Evolutionary conservation across 92 coral and sea anemone genomes (phyloP), one percentile per base, ranked within the genome.

Genomic region (Zoanthus gigantus): DNA sequence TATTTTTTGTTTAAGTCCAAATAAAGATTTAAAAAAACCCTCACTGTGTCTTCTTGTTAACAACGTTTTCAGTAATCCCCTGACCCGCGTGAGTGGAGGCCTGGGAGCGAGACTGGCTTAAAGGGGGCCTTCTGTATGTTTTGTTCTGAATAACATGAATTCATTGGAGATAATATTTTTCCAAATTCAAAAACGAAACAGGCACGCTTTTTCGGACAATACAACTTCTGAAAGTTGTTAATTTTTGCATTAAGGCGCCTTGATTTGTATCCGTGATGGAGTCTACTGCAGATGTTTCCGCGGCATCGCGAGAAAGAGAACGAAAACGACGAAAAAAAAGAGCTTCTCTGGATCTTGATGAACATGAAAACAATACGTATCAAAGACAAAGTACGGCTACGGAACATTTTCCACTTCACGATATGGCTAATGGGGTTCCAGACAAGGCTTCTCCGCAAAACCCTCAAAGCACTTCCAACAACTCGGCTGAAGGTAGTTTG

Each of bases 281-380:
- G 75, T 65, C 65, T 13, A 65, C 85, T 4, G 4, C 75, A 28
- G 85, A 66, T 65, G 61, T 44, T 79, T 17, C 61, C 42, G 42
- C 42, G 91, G 65, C 48, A 75, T 87, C 81, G 42, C 79, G 45
- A 87, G 90, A 86, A 31, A 77, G 89, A 57, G 90, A 97, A 31
- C 93, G 92, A 74, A 91, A 94, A 83, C 92, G 99, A 9, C 84
- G 98, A 12, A 95, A 94, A 78, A 97, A 95, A 81, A 84, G 99
- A 54, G 81, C 87, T 31, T 97, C 99, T 14, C 92, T 95, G 83
- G 98, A 97, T 57, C 78, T 95, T 54, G 99, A 97, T 6, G 99
- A 97, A 32, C 88, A 88, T 44, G 86, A 77, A 63, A 93, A 90
- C n/a, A 96, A 90, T 78, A 91, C 89, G 87, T 79, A 87, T 34